phyloP scores from a whole-genome alignment of 2,113 vertebrate genomes.

The Anseranas semipalmata region DNA sequence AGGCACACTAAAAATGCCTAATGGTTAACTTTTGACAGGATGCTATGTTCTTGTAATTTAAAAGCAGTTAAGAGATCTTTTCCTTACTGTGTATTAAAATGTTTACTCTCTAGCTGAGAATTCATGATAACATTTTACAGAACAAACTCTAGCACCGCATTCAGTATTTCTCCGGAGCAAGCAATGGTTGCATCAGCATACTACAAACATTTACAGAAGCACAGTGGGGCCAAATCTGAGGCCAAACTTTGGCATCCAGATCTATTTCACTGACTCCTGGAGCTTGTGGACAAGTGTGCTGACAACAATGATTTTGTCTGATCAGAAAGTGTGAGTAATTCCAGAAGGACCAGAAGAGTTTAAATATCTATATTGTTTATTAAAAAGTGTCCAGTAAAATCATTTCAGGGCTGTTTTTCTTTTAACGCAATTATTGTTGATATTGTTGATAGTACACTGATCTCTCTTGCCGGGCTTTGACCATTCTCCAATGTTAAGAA shows the following conservation, averaged over 20 bases:
- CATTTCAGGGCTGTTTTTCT: not conserved
- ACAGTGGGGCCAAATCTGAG: accelerated
- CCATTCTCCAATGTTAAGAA: not conserved
- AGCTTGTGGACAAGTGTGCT: not conserved
- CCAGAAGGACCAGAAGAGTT: not conserved
- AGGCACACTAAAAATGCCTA: not conserved
- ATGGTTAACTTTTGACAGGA: not conserved
- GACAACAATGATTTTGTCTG: not conserved
- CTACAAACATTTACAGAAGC: not conserved
- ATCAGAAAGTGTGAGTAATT: not conserved
- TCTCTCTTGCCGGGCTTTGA: not conserved
- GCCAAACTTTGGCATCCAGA: not conserved
- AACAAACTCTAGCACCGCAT: not conserved
- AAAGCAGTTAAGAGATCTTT: not conserved
- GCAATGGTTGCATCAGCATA: not conserved
- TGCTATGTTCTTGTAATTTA: not conserved
- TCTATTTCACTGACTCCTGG: not conserved
- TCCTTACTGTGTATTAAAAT: not conserved
- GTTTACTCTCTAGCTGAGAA: not conserved
- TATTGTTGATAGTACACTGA: not conserved
- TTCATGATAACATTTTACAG: not conserved
- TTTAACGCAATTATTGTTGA: not conserved
- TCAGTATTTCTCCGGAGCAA: not conserved
- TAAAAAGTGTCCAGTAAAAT: not conserved
- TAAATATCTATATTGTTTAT: not conserved